Percentiles rank a stretch among this genome's conserved stretches.
These are phyloP conservation scores for Pollachius pollachius DNA, from an alignment of 2,113 vertebrate species.

Conservation along the genomic window DNA sequence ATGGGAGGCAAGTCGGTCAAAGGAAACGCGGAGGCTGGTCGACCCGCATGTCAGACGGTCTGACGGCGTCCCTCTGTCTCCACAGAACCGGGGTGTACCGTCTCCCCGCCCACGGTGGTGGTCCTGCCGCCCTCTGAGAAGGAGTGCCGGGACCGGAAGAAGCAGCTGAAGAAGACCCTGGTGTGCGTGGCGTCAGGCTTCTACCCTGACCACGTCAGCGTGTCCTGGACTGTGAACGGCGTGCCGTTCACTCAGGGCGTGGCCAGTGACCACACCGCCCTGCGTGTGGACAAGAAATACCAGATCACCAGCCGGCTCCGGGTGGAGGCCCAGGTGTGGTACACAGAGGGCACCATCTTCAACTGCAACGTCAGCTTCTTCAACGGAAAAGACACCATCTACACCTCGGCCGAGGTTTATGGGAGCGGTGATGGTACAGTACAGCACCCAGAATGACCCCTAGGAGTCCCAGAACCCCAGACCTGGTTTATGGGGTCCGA, in stretches of 20 bases:
- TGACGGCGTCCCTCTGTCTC: background rate
- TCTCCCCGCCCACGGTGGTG: constrained; percentile 57
- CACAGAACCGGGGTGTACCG: fast-evolving
- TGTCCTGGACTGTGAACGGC: constrained; percentile 74
- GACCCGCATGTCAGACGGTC: too few species aligned
- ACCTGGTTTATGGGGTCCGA: too few species aligned
- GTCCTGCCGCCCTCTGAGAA: constrained; percentile 72
- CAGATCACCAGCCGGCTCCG: constrained; percentile 81
- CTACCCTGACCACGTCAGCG: constrained; percentile 83
- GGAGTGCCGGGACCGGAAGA: constrained; percentile 51
- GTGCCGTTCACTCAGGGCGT: background rate
- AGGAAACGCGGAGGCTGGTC: too few species aligned
- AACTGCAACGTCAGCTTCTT: constrained; percentile 72
- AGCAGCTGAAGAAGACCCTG: constrained; percentile 66
- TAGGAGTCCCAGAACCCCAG: too few species aligned
- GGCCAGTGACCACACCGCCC: constrained; percentile 65
- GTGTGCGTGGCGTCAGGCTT: constrained; percentile 82
- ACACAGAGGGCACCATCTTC: constrained; percentile 51
- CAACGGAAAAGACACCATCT: fast-evolving
- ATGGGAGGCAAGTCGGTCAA: too few species aligned
- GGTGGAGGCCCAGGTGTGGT: constrained; percentile 65
- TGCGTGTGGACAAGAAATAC: fast-evolving
- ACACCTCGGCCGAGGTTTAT: fast-evolving
- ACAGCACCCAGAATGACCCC: too few species aligned
- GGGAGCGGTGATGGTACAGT: too few species aligned